Conservation (phyloP, 1,140 invertebrate genomes). For the Tetramorium alpestre region DNA sequence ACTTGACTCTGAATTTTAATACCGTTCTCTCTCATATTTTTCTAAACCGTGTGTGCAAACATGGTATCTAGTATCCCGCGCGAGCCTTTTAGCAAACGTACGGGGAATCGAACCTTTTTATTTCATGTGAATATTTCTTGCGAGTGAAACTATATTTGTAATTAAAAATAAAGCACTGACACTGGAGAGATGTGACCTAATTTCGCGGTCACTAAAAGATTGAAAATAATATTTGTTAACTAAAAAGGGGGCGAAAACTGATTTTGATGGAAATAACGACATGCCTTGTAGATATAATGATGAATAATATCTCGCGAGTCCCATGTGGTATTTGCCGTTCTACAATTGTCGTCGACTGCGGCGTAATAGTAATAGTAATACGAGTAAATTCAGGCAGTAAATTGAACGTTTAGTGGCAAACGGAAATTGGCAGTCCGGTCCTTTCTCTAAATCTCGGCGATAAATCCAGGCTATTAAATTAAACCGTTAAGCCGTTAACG, state of each 20-base stretch:
- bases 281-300: background rate
- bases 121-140: background rate
- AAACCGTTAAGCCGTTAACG: background rate
- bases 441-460: conserved; percentile 8
- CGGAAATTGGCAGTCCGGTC: conserved; percentile 28
- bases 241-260: background rate
- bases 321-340: background rate
- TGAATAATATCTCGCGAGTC: background rate
- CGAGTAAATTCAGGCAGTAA: background rate
- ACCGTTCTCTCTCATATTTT: background rate
- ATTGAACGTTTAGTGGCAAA: background rate
- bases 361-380: background rate
- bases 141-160: background rate
- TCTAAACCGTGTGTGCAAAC: background rate
- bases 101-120: background rate
- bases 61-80: background rate
- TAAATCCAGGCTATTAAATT: conserved; percentile 17
- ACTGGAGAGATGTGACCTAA: background rate
- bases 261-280: background rate
- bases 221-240: background rate
- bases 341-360: background rate
- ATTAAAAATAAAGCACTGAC: conserved; percentile 9
- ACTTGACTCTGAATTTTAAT: conserved; percentile 18
- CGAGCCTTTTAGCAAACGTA: background rate
- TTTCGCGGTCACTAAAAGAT: background rate